Evolutionary conservation across 2,888 invertebrate genomes (phyloP).

Genomic region (Eristalis intricaria): DNA sequence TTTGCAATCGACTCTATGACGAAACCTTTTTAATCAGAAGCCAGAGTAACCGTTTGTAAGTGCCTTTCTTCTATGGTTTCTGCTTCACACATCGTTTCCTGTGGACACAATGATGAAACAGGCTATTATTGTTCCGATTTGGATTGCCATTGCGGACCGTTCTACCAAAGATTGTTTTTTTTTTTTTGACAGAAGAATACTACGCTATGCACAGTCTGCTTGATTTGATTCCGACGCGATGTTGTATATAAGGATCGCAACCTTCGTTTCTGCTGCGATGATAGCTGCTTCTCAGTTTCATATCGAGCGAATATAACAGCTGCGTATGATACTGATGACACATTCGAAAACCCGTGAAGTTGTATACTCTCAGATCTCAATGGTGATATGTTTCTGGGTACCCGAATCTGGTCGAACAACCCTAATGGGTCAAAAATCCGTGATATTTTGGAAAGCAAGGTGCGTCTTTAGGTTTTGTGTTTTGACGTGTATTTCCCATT

Average conservation of each 20-base stretch:
- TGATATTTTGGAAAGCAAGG: not conserved
- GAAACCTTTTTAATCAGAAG: not conserved
- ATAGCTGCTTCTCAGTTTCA: no score
- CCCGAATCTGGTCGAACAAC: not conserved
- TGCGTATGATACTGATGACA: not conserved
- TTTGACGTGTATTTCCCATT: no score
- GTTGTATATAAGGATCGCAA: conserved; percentile 36
- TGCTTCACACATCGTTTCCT: not conserved
- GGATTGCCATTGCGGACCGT: not conserved
- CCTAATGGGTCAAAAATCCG: no score
- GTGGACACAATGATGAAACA: not conserved
- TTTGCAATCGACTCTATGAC: conserved; percentile 14
- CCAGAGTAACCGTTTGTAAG: not conserved
- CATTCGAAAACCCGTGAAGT: not conserved
- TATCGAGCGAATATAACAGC: not conserved
- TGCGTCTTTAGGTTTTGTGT: not conserved
- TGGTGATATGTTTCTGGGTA: conserved; percentile 1
- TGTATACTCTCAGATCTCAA: not conserved
- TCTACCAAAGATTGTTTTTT: conserved; percentile 29
- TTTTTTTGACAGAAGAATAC: conserved; percentile 49
- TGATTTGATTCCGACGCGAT: conserved; percentile 60
- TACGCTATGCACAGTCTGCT: conserved; percentile 70
- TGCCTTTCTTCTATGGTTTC: not conserved
- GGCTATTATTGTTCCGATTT: not conserved
- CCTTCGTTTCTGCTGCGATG: not conserved